These are phyloP conservation scores for Cherax quadricarinatus DNA, from an alignment of 1,140 invertebrate genomes.

Conservation along the genomic window DNA sequence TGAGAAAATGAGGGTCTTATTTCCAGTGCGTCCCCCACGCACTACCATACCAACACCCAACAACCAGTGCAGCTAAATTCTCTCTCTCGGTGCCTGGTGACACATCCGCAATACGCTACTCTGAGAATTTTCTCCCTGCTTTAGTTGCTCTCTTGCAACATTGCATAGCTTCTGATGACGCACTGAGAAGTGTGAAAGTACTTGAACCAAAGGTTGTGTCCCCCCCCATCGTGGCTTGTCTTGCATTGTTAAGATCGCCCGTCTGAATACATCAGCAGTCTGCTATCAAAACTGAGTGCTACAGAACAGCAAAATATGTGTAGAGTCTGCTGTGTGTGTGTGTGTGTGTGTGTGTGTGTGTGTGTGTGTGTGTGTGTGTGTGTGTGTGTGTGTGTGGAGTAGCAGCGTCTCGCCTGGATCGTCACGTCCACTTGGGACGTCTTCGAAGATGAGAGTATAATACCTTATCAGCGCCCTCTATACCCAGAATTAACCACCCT, in stretches of 20 bases:
- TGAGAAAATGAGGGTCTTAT: conserved; percentile 46
- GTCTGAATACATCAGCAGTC: no score
- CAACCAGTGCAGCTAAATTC: background rate
- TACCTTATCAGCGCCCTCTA: background rate
- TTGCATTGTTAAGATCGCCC: no score
- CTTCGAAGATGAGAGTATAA: background rate
- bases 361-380: background rate
- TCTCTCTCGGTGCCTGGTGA: no score
- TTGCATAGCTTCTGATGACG: no score
- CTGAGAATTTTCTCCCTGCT: background rate
- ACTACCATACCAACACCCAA: background rate
- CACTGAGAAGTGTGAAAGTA: background rate
- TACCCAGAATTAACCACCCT: background rate
- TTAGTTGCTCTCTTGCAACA: background rate
- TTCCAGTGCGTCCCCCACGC: background rate
- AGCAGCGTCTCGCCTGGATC: background rate
- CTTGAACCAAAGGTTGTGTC: background rate
- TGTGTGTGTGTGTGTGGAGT: no score
- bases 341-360: background rate
- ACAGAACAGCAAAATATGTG: no score
- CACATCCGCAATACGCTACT: no score
- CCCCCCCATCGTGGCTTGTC: no score
- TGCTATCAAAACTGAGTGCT: no score
- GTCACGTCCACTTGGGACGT: background rate
- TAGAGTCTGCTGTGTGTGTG: no score